Evolutionary conservation across 2,888 invertebrate species (phyloP).

Genomic region (Tetheella fluctuosa): DNA sequence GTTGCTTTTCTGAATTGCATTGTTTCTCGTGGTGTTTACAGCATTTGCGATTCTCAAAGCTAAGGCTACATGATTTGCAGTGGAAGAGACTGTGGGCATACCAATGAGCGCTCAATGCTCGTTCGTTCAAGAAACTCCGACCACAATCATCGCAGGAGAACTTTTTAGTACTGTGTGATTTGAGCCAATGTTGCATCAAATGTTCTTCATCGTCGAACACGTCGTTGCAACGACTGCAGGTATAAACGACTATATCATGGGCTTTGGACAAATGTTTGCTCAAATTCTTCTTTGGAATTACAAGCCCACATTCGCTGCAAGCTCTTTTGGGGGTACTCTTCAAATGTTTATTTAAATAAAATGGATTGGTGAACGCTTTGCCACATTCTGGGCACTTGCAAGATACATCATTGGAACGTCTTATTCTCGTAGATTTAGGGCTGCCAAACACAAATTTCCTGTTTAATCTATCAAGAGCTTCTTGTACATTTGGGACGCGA

Average conservation of each 20-base stretch:
- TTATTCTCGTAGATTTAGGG: slow-evolving; percentile 18
- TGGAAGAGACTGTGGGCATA: slow-evolving; percentile 62
- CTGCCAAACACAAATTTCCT: slow-evolving; percentile 21
- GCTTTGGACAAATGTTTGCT: slow-evolving; percentile 46
- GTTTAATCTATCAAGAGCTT: slow-evolving; percentile 46
- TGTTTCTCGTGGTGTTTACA: slow-evolving; percentile 55
- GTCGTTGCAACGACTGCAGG: slow-evolving; percentile 55
- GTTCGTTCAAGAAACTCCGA: slow-evolving; percentile 50
- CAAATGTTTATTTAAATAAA: slow-evolving; percentile 59
- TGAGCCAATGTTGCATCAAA: slow-evolving; percentile 40
- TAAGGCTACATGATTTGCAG: slow-evolving; percentile 55
- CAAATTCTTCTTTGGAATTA: slow-evolving; percentile 50
- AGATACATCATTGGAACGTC: slow-evolving; percentile 9
- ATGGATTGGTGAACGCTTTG: slow-evolving; percentile 46
- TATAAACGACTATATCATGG: slow-evolving; percentile 40
- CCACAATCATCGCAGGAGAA: slow-evolving; percentile 59
- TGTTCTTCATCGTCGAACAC: slow-evolving; percentile 41
- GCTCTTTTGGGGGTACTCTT: slow-evolving; percentile 51
- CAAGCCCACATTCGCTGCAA: slow-evolving; percentile 52
- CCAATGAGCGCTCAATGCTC: slow-evolving; percentile 60
- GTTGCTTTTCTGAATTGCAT: slow-evolving; percentile 38
- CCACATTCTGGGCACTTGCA: slow-evolving; percentile 58
- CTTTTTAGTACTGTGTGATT: slow-evolving; percentile 38
- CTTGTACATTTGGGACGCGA: slow-evolving; percentile 26
- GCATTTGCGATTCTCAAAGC: slow-evolving; percentile 67